phyloP scores from a whole-genome alignment of 2,113 vertebrate genomes.

The Ailurus styani region DNA sequence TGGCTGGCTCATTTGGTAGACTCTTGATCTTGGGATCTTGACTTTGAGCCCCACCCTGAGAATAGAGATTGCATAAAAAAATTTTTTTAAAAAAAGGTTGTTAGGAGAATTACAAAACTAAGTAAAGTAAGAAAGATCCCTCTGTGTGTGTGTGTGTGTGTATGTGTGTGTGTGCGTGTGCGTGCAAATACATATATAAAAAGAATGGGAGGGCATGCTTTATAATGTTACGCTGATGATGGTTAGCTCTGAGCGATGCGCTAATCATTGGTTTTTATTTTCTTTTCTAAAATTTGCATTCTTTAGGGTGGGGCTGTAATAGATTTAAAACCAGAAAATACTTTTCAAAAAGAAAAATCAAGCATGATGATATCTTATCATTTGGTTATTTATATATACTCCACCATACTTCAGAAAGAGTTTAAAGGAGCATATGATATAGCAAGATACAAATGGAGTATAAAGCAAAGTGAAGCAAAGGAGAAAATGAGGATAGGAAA shows the following conservation, averaged over 20 bases:
- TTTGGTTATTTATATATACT: background rate
- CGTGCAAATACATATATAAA: background rate
- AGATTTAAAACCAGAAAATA: conserved; percentile 14
- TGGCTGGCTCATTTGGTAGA: background rate
- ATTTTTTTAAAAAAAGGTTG: background rate
- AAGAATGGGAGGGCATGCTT: background rate
- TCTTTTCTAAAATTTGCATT: background rate
- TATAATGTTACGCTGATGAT: background rate
- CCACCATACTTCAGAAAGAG: background rate
- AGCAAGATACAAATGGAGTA: background rate
- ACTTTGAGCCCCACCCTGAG: background rate
- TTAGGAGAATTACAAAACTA: conserved; percentile 15
- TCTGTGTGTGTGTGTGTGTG: background rate
- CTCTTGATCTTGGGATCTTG: background rate
- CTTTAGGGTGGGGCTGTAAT: background rate
- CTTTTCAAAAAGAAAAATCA: background rate
- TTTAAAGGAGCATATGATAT: background rate
- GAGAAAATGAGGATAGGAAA: background rate
- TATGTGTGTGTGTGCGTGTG: background rate
- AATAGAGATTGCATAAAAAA: background rate
- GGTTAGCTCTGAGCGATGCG: background rate
- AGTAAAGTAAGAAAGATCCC: background rate
- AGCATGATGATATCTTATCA: background rate
- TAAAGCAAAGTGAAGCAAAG: background rate
- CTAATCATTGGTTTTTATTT: conserved; percentile 1